A percentile compares a stretch with the other conserved stretches of the same genome.
phyloP scores from a whole-genome alignment of 2,888 invertebrate species.

The Mythimna impura region DNA sequence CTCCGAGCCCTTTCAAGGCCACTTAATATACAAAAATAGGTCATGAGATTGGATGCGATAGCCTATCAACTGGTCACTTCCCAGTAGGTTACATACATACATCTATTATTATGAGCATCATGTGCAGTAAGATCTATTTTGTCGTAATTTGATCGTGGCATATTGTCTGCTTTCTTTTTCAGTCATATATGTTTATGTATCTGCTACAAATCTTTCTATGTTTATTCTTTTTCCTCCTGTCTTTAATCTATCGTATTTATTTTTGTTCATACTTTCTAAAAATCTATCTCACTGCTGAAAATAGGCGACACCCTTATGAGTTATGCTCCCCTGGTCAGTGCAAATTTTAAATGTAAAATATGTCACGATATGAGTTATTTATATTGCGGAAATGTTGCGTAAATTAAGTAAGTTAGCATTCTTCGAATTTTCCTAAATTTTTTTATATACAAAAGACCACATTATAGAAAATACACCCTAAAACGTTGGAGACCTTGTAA shows the following conservation, averaged over 20 bases:
- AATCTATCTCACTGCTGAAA: background rate
- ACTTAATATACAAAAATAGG: slow-evolving; percentile 56
- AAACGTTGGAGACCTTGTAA: slow-evolving; percentile 10
- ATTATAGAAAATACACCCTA: background rate
- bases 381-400: background rate
- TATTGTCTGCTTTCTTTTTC: background rate
- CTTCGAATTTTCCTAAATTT: background rate
- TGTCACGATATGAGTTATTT: background rate
- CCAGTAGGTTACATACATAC: slow-evolving; percentile 25
- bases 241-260: background rate
- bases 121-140: slow-evolving; percentile 19
- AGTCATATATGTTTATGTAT: background rate
- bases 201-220: background rate
- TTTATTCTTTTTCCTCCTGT: background rate
- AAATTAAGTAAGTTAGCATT: background rate
- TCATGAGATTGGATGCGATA: slow-evolving; percentile 54
- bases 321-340: background rate
- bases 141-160: background rate
- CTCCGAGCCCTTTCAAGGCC: slow-evolving; percentile 60
- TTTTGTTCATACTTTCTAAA: background rate
- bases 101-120: slow-evolving; percentile 21
- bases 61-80: slow-evolving; percentile 44
- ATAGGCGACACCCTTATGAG: too few species aligned
- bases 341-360: background rate
- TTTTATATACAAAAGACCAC: background rate